Base-by-base conservation (phyloP, 2,797 vertebrate species). In the Nyctibius grandis region DNA sequence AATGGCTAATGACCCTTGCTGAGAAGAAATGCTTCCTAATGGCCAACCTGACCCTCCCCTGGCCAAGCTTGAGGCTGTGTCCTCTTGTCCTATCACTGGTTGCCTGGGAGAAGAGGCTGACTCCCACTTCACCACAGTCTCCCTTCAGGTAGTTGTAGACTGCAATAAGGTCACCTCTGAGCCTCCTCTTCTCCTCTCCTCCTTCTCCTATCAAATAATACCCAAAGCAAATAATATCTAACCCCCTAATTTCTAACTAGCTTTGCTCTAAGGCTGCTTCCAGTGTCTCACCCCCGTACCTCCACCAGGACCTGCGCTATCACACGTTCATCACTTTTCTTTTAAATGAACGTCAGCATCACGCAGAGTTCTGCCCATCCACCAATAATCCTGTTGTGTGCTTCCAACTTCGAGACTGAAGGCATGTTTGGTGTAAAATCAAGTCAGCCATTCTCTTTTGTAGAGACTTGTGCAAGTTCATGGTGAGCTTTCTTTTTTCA, bases 271-370 rank as follows among this genome's bases (percentile, higher is more conserved):
- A 40, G 34, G n/a, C n/a, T 47, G 5, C 19, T 23, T 1, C 51
- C 80, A 25, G 33, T 2, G 9, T 4, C n/a, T 51, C 67, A 7
- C 4, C 17, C 6, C 2, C 51, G 3, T 2, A 31, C 8, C 67
- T 26, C 53, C 25, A 9, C 23, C 59, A 25, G 38, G 14, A 16
- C 18, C 54, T 9, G 22, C 5, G 25, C 36, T 34, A 12, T 9
- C 34, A 2, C 12, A 10, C 15, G 23, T 16, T 40, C 44, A 40
- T 1, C 42, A 2, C 15, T 38, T 16, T 15, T 19, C 33, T 19
- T 26, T 47, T 26, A 34, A 60, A 2, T 3, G 4, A 1, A 12
- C 31, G 15, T 59, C 69, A 20, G 34, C 31, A 64, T 11, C 19
- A 69, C 6, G 0, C 1, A 15, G 5, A 25, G 47, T 12, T 16